Evolutionary conservation across 1,140 invertebrate species (phyloP).

Genomic region (Rhyacophila brunnea): DNA sequence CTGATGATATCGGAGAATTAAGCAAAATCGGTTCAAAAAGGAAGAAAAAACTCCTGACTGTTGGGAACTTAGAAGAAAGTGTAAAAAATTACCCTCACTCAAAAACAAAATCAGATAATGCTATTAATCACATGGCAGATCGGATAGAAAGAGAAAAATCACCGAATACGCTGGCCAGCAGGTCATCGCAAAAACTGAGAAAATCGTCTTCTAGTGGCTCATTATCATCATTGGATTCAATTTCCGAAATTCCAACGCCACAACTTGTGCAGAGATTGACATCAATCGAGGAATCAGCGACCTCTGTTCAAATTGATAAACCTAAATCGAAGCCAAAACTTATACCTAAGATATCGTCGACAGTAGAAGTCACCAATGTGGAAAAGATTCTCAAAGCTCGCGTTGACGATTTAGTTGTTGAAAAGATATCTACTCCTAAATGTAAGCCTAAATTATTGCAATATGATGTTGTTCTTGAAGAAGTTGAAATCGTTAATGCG

Average conservation of each 20-base stretch:
- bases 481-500: constrained; percentile 10
- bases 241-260: constrained; percentile 46
- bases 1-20: constrained; percentile 3
- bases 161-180: constrained; percentile 10
- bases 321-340: constrained; percentile 45
- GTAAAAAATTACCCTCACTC: constrained; percentile 36
- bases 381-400: constrained; percentile 52
- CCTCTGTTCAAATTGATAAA: constrained; percentile 35
- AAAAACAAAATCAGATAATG: constrained; percentile 50
- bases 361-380: constrained; percentile 48
- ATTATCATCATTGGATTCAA: constrained; percentile 45
- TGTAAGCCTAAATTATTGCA: constrained; percentile 27
- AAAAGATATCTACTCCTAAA: constrained; percentile 39
- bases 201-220: constrained; percentile 48
- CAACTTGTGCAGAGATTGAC: constrained; percentile 13
- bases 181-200: constrained; percentile 42
- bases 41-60: constrained; percentile 26
- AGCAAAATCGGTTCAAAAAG: constrained; percentile 31
- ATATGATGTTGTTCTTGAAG: constrained; percentile 37
- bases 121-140: constrained; percentile 38
- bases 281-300: constrained; percentile 19
- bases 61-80: constrained; percentile 37
- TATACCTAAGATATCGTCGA: constrained; percentile 54
- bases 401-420: constrained; percentile 55
- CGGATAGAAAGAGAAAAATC: constrained; percentile 37